phyloP scores from a whole-genome alignment of 2,113 vertebrate genomes.

The Rhinolophus sinicus region DNA sequence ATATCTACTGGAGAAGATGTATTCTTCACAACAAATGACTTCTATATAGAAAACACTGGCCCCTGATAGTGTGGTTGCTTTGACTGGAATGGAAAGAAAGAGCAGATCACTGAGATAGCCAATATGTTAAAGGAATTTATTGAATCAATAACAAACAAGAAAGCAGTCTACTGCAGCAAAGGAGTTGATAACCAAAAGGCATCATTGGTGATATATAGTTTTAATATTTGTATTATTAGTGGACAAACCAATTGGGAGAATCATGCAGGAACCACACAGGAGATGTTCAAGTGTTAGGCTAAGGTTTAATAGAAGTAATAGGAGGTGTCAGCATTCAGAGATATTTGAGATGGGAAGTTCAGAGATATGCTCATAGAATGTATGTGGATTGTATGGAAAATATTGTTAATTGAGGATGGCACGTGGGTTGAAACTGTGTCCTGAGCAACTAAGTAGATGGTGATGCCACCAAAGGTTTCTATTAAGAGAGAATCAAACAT shows the following conservation, averaged over 20 bases:
- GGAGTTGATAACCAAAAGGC: neutral
- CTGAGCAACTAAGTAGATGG: neutral
- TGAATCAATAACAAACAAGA: neutral
- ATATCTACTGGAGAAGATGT: neutral
- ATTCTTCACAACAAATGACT: neutral
- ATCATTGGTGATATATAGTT: neutral
- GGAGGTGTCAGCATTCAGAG: neutral
- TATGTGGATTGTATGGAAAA: neutral
- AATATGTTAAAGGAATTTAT: neutral
- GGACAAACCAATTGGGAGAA: neutral
- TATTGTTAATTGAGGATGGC: rapidly evolving
- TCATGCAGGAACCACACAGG: neutral
- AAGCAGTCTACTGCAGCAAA: neutral
- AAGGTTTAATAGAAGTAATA: neutral
- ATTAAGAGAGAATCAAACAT: neutral
- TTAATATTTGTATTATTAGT: neutral
- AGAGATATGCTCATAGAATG: neutral
- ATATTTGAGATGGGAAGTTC: neutral
- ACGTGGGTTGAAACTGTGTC: neutral
- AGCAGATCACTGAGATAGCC: neutral
- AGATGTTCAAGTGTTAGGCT: neutral
- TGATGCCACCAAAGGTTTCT: neutral
- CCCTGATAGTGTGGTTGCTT: neutral
- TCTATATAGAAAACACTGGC: neutral
- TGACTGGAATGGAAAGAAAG: neutral